Conservation (phyloP, 2,113 vertebrate species). For the Nanorana parkeri region DNA sequence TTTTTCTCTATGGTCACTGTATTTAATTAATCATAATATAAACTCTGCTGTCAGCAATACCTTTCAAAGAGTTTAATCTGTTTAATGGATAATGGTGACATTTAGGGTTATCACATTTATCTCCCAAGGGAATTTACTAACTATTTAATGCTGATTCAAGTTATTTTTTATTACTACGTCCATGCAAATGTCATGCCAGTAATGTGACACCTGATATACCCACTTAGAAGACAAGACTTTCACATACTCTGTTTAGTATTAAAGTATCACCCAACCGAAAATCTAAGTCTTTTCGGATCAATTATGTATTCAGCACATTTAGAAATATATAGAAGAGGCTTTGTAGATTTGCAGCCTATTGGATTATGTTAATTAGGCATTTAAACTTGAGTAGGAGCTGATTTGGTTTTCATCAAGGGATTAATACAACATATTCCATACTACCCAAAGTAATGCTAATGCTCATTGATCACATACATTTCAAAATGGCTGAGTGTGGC, state of each 20-base stretch:
- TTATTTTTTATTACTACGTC: conserved; percentile 54
- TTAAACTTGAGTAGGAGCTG: no score
- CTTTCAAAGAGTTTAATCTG: conserved; percentile 53
- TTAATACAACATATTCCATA: no score
- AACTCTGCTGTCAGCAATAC: conserved; percentile 40
- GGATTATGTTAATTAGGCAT: no score
- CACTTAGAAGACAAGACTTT: neutral
- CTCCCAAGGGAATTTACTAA: conserved; percentile 5
- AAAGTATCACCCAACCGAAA: neutral
- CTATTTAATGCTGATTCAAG: conserved; percentile 36
- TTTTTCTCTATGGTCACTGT: neutral
- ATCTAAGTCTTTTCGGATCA: no score
- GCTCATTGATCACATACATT: no score
- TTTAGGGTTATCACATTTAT: conserved; percentile 57
- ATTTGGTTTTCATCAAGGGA: no score
- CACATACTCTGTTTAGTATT: neutral
- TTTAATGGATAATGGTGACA: conserved; percentile 57
- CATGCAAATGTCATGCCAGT: neutral
- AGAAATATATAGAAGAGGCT: no score
- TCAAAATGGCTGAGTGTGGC: no score
- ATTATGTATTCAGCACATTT: no score
- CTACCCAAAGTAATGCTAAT: no score
- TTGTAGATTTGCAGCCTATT: no score
- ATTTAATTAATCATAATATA: conserved; percentile 52
- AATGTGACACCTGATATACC: neutral